These are phyloP conservation scores for Dioctria linearis DNA, from an alignment of 2,888 invertebrate species.

Conservation along the genomic window DNA sequence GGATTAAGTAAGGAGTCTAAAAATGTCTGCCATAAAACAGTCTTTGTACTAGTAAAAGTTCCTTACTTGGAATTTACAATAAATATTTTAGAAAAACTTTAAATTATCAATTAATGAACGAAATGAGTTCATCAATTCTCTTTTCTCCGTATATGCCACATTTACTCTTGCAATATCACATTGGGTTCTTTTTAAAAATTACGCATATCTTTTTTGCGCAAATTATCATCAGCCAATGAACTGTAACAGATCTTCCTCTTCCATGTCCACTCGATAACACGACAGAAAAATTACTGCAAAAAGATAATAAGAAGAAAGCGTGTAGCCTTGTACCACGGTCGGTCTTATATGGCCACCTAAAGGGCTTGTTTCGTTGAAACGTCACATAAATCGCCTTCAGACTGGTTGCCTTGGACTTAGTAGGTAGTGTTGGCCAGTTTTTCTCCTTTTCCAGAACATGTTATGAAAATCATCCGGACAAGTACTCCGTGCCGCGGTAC, in stretches of 20 bases:
- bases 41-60: no score
- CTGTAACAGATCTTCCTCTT: conserved; percentile 46
- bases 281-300: conserved; percentile 47
- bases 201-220: conserved; percentile 13
- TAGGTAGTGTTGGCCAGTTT: conserved; percentile 47
- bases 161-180: neutral
- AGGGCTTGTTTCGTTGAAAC: conserved; percentile 55
- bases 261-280: conserved; percentile 48
- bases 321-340: conserved; percentile 5
- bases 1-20: no score
- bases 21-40: no score
- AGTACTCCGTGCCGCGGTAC: conserved; percentile 13
- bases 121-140: no score
- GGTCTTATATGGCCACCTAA: conserved; percentile 45
- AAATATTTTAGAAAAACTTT: no score
- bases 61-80: no score
- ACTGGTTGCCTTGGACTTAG: conserved; percentile 24
- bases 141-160: no score
- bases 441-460: conserved; percentile 45
- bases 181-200: neutral
- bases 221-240: conserved; percentile 40
- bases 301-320: conserved; percentile 46
- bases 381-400: conserved; percentile 53
- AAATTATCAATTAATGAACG: no score
- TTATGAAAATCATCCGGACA: conserved; percentile 46